Percentiles rank a stretch among this genome's conserved stretches.
Conservation (phyloP, 2,888 invertebrate species). For the Acleris holmiana region DNA sequence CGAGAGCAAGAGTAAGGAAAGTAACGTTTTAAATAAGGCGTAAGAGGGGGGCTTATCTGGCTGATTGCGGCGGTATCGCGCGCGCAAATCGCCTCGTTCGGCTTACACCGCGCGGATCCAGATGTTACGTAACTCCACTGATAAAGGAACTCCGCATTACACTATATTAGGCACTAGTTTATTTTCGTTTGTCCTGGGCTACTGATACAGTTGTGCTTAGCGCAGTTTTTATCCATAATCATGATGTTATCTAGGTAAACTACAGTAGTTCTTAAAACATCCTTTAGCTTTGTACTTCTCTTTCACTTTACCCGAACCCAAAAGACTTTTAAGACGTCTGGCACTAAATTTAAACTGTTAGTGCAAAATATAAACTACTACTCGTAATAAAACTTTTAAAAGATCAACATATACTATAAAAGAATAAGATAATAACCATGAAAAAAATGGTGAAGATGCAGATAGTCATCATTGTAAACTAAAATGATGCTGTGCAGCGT, state of each 20-base stretch:
- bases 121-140: slow-evolving; percentile 35
- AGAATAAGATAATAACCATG: too few relatives aligned
- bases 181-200: slow-evolving; percentile 9
- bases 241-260: not conserved
- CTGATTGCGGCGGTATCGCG: slow-evolving; percentile 61
- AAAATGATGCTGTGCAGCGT: too few relatives aligned
- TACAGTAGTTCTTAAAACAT: too few relatives aligned
- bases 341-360: not conserved
- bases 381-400: not conserved
- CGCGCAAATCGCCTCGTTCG: slow-evolving; percentile 48
- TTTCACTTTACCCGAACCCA: too few relatives aligned
- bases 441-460: too few relatives aligned
- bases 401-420: too few relatives aligned
- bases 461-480: too few relatives aligned
- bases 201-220: not conserved
- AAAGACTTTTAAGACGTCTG: too few relatives aligned
- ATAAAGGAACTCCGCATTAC: slow-evolving; percentile 36
- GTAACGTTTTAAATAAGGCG: slow-evolving; percentile 63
- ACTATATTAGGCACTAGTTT: slow-evolving; percentile 30
- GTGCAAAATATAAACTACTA: not conserved
- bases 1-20: slow-evolving; percentile 27
- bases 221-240: not conserved
- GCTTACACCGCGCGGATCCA: slow-evolving; percentile 50
- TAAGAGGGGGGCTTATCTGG: slow-evolving; percentile 58
- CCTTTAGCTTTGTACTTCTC: too few relatives aligned